Conservation (phyloP, 2,888 invertebrate species). For the Dusona sp. region DNA sequence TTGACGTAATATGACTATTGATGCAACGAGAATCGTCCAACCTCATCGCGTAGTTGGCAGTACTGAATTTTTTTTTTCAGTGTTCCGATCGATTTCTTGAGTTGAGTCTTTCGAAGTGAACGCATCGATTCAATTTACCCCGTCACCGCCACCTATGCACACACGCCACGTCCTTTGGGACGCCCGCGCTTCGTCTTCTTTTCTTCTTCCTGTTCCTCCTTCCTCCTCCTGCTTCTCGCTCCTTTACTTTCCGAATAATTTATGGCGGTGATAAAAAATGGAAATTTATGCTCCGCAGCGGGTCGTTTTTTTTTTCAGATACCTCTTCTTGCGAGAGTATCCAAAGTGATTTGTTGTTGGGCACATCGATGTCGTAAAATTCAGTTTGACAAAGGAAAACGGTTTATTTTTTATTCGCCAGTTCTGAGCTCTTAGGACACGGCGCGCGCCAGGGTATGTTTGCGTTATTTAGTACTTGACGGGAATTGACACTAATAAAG, state of each 20-base stretch:
- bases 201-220: slow-evolving; percentile 19
- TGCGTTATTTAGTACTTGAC: slow-evolving; percentile 4
- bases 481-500: slow-evolving; percentile 42
- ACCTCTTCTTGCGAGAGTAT: not conserved
- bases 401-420: not conserved
- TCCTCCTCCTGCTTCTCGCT: slow-evolving; percentile 7
- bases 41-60: no score
- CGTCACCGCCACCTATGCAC: not conserved
- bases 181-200: slow-evolving; percentile 42
- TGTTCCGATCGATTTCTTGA: not conserved
- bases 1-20: no score
- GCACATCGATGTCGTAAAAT: slow-evolving; percentile 8
- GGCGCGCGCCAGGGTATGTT: not conserved
- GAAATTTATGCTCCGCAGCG: slow-evolving; percentile 23
- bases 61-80: no score
- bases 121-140: not conserved
- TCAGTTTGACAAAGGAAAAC: not conserved
- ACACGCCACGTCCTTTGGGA: not conserved
- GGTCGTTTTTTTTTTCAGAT: slow-evolving; percentile 5
- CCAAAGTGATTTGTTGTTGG: not conserved
- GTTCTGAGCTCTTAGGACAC: not conserved
- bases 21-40: no score
- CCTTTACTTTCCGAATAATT: slow-evolving; percentile 37
- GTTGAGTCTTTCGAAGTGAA: not conserved
- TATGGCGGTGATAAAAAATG: slow-evolving; percentile 32